Base-by-base conservation (phyloP, 2,888 invertebrate species). In the Cabera pusaria region DNA sequence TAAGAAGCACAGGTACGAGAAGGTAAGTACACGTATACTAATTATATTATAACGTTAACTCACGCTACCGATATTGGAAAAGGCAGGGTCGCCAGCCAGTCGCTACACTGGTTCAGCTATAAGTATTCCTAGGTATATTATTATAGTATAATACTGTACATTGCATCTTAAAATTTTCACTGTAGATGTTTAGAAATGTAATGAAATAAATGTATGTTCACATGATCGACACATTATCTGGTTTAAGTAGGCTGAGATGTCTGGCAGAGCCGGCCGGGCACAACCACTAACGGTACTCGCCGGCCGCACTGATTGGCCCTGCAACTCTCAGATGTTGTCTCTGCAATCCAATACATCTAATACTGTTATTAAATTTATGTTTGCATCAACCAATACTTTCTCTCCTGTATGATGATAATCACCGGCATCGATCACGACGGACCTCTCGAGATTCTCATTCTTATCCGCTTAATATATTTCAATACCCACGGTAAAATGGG, bases 361-460 rank as follows among this genome's bases (percentile, higher is more conserved):
- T 82, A 81, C 78, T 82, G 81, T 83, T 82, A 83, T 82, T 83
- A 82, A 82, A 78, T 79, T 76, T 76, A 78, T 80, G 74, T 77
- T 69, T 71, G 63, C 71, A 71, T 72, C 69, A 64, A 53, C 61
- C 57, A 61, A 70, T 75, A 84, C 86, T 86, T 86, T 85, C 84
- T 79, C 82, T 69, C 61, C 53, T 67, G 65, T 74, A 68, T 69
- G 69, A 64, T 66, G 64, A 64, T 78, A 77, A 78, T 78, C 74
- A 69, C 62, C 56, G 58, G 59, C 75, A 82, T 83, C 74, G 74
- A 78, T 84, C 80, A 80, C 72, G 52, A 49, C 45, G 67, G 65
- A 71, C 63, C 54, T 60, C 72, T 74, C 67, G 63, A 67, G 59
- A 64, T 60, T 63, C 59, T 65, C 49, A 61, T 73, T 72, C 62